A percentile compares a stretch with the other conserved stretches of the same genome.
Conservation (phyloP, 2,113 vertebrate species). For the Plestiodon gilberti region DNA sequence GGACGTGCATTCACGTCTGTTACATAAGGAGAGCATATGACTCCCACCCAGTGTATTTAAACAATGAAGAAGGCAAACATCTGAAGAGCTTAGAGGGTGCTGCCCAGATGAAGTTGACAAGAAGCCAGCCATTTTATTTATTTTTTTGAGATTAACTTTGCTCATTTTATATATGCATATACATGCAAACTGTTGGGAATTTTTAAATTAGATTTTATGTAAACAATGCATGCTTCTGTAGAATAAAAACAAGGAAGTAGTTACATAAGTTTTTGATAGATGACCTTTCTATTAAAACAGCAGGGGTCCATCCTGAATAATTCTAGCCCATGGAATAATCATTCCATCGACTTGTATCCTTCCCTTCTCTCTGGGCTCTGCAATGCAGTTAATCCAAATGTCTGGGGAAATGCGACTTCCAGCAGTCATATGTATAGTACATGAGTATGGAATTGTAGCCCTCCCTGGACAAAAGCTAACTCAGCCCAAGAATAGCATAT, state of each 20-base stretch:
- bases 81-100: background rate
- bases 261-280: too few relatives aligned
- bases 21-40: conserved; percentile 34
- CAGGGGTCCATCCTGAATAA: background rate
- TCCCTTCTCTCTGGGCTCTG: background rate
- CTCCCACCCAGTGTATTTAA: conserved; percentile 37
- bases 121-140: background rate
- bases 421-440: background rate
- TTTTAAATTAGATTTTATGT: background rate
- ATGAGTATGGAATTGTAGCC: background rate
- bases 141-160: background rate
- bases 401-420: background rate
- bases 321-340: background rate
- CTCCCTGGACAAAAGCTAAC: background rate
- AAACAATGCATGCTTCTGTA: background rate
- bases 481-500: background rate
- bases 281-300: background rate
- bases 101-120: background rate
- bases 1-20: conserved; percentile 10
- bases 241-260: background rate
- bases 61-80: conserved; percentile 35
- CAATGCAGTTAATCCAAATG: background rate
- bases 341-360: background rate
- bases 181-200: background rate
- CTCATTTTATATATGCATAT: background rate